phyloP scores from a whole-genome alignment of 2,113 vertebrate species.

The Trochalopteron elliotii region DNA sequence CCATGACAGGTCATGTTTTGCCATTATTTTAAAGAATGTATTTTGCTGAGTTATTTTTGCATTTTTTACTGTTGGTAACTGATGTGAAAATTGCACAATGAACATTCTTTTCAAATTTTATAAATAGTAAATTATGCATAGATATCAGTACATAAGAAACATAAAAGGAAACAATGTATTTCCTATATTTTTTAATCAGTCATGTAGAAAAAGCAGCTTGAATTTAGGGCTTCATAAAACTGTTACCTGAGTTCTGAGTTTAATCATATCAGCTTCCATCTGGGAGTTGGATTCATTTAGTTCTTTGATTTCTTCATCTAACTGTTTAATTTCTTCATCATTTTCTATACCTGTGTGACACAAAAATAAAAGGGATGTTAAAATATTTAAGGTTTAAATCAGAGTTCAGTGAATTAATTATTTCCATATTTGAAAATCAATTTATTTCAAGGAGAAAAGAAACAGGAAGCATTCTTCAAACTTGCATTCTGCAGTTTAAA shows the following conservation, averaged over 20 bases:
- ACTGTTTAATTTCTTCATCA: conserved; percentile 97
- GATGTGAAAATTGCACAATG: background rate
- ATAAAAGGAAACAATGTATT: background rate
- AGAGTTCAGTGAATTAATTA: background rate
- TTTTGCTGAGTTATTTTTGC: background rate
- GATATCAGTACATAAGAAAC: background rate
- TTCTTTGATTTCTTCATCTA: conserved; percentile 99
- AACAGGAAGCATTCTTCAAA: background rate
- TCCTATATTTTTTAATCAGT: background rate
- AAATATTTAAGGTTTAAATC: conserved; percentile 29
- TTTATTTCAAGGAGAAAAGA: background rate
- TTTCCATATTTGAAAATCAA: conserved; percentile 17
- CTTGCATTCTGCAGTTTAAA: background rate
- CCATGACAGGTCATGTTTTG: background rate
- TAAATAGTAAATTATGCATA: background rate
- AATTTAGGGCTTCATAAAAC: conserved; percentile 69
- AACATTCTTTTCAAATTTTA: background rate
- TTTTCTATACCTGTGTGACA: conserved; percentile 87
- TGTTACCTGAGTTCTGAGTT: conserved; percentile 97
- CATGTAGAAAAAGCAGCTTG: background rate
- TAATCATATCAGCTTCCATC: conserved; percentile 99
- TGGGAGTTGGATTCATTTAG: conserved; percentile 97
- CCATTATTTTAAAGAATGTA: background rate
- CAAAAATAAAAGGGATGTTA: conserved; percentile 5
- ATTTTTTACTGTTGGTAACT: background rate